These are phyloP conservation scores for Mythimna lalbum DNA, from an alignment of 2,888 invertebrate species.

Conservation along the genomic window DNA sequence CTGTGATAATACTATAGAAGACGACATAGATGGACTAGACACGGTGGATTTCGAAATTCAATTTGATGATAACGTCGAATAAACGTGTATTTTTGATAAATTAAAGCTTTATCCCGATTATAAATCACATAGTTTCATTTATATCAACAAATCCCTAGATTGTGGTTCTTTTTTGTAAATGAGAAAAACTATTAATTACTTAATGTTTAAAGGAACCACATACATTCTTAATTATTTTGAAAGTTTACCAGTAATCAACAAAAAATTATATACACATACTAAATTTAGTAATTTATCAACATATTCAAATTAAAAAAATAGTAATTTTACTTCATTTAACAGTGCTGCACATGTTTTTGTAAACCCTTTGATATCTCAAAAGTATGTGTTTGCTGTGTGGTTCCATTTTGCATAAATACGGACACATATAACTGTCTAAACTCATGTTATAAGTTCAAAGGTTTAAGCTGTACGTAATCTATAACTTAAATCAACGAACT, in stretches of 20 bases:
- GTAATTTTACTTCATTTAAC: too few relatives aligned
- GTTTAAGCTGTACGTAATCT: neutral
- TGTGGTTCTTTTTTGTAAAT: slow-evolving; percentile 52
- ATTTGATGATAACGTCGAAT: slow-evolving; percentile 55
- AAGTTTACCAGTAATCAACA: too few relatives aligned
- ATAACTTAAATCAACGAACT: slow-evolving; percentile 4
- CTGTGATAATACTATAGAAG: slow-evolving; percentile 50
- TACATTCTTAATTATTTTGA: too few relatives aligned
- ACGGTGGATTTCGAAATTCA: slow-evolving; percentile 57
- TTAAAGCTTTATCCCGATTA: slow-evolving; percentile 38
- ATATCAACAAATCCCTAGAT: slow-evolving; percentile 35
- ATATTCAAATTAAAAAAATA: too few relatives aligned
- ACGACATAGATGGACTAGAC: slow-evolving; percentile 49
- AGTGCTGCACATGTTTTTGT: slow-evolving; percentile 28
- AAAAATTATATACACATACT: too few relatives aligned
- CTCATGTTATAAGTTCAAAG: slow-evolving; percentile 8
- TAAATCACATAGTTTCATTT: slow-evolving; percentile 41
- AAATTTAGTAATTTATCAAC: too few relatives aligned
- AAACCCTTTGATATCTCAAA: slow-evolving; percentile 29
- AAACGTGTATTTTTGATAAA: slow-evolving; percentile 41
- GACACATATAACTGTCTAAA: neutral
- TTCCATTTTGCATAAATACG: slow-evolving; percentile 9
- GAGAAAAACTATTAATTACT: slow-evolving; percentile 38
- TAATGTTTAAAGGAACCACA: slow-evolving; percentile 16
- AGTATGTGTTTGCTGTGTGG: slow-evolving; percentile 27